Evolutionary conservation across 2,888 invertebrate genomes (phyloP).

Genomic region (Rhaphigaster nebulosa): DNA sequence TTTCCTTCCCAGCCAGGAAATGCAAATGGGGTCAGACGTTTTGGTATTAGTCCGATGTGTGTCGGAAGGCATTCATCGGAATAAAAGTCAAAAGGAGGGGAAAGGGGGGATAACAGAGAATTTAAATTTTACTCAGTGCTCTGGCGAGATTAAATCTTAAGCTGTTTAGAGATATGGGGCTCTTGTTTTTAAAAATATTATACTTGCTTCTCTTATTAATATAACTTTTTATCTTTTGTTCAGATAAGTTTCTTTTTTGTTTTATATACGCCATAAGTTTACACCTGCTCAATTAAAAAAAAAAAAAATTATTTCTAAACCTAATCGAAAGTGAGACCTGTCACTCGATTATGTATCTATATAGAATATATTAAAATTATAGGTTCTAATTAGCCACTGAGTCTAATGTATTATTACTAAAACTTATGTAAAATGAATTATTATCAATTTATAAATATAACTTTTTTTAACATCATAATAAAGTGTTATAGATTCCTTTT

Average conservation of each 20-base stretch:
- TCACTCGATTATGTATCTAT: too few species aligned
- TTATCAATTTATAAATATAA: too few species aligned
- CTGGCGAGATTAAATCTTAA: not conserved
- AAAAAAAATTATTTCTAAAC: too few species aligned
- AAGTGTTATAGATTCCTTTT: too few species aligned
- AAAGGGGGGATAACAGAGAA: not conserved
- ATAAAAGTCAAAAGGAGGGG: conserved; percentile 18
- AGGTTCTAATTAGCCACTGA: too few species aligned
- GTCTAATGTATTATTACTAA: too few species aligned
- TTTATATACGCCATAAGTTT: too few species aligned
- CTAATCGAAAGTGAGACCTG: too few species aligned
- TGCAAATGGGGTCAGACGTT: conserved; percentile 34
- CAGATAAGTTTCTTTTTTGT: not conserved
- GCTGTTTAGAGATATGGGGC: not conserved
- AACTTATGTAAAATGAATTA: too few species aligned
- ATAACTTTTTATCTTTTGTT: not conserved
- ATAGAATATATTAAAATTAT: too few species aligned
- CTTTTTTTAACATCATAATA: too few species aligned
- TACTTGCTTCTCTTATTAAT: not conserved
- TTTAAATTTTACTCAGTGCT: not conserved
- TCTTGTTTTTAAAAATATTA: not conserved
- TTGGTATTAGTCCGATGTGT: not conserved
- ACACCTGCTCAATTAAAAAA: too few species aligned
- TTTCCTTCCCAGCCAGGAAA: conserved; percentile 30
- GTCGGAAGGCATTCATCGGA: conserved; percentile 36